These are phyloP conservation scores for Temnothorax rugatulus DNA, from an alignment of 2,888 invertebrate genomes.

Conservation along the genomic window DNA sequence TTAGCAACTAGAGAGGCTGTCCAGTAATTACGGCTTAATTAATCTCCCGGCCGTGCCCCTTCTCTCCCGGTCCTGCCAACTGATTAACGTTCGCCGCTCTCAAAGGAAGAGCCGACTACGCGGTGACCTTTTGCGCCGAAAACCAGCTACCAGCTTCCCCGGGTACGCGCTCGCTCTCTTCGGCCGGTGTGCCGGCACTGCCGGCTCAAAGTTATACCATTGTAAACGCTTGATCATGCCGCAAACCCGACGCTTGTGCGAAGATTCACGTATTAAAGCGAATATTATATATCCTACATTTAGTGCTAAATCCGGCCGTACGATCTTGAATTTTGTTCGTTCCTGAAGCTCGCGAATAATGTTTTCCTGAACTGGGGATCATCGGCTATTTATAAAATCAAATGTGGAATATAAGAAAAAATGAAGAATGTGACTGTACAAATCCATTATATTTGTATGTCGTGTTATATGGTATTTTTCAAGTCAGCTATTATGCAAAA, in stretches of 20 bases:
- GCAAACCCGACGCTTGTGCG: neutral
- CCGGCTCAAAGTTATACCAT: constrained; percentile 11
- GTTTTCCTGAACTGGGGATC: neutral
- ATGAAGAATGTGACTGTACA: neutral
- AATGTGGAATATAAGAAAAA: neutral
- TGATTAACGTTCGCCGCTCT: constrained; percentile 80
- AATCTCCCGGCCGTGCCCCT: constrained; percentile 81
- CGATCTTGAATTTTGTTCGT: neutral
- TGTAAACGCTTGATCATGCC: constrained; percentile 37
- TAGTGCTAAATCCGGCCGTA: neutral
- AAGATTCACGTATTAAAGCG: constrained; percentile 10
- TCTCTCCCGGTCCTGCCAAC: constrained; percentile 71
- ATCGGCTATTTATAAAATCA: constrained; percentile 4
- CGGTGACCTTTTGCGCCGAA: constrained; percentile 76
- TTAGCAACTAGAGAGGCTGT: constrained; percentile 84
- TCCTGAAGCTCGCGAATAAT: neutral
- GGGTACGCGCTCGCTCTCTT: constrained; percentile 27
- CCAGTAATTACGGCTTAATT: constrained; percentile 85
- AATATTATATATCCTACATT: neutral
- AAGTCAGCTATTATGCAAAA: neutral
- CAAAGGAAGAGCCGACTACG: constrained; percentile 77
- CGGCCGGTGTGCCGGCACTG: neutral
- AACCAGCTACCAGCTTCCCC: constrained; percentile 72
- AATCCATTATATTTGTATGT: neutral
- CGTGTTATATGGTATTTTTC: neutral